Evolutionary conservation across 2,113 vertebrate species (phyloP), one percentile per base, ranked within the genome.

Genomic region (Ptilonorhynchus violaceus): DNA sequence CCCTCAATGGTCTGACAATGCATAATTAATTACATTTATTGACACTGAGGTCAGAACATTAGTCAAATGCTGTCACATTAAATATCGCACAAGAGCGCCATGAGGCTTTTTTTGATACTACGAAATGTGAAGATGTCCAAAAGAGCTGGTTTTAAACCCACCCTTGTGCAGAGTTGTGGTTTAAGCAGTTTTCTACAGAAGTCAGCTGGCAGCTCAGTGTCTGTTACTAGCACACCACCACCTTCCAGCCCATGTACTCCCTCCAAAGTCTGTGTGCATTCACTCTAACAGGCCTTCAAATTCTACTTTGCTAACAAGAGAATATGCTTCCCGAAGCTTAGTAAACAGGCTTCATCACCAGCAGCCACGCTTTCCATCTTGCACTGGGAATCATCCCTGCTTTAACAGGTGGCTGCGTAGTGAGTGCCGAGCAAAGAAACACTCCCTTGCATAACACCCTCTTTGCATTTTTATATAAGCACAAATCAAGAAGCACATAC

Each of bases 381-480:
- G 1, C 33, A 42, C 64, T 23, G 60, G 85, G 86, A 86, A 62
- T 41, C 76, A 77, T 66, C 76, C 64, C 35, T 25, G 59, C 30
- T 80, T 55, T 82, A 89, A 96, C 93, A 96, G 88, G 88, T 93
- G 92, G 85, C 94, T 95, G 94, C 24, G 9, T 39, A 91, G 91
- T 74, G 79, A 91, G 91, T 80, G 88, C 47, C 83, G 95, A 72
- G 76, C 76, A 84, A 76, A 81, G 86, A 83, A 92, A 77, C 85
- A 66, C 39, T 77, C 37, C 59, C 75, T 89, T 96, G 86, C 84
- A 81, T 89, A 92, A 92, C 89, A 92, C 42, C 50, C 50, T 87
- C 59, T 81, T 52, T 93, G 91, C 91, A 95, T 84, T 91, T 97
- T 96, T 92, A 95, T 72, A 44, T 91, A 96, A 96, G 83, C 64